Conservation (phyloP, 1,140 invertebrate species). For the Semibalanus balanoides region DNA sequence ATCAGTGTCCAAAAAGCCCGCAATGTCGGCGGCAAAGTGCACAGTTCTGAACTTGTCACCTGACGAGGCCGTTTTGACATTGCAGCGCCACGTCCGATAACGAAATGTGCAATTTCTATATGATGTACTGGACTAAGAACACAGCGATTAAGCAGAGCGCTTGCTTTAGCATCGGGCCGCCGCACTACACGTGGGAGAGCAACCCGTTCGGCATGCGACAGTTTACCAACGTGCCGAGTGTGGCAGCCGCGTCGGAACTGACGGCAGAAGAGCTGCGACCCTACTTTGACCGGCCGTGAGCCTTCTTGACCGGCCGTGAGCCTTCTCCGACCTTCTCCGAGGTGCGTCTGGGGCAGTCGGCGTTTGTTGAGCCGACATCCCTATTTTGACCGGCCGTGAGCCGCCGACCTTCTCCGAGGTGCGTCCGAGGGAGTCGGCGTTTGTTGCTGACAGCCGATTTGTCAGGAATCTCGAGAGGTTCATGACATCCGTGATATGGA, state of each 20-base stretch:
- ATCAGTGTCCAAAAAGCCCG: too few relatives aligned
- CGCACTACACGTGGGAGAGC: conserved; percentile 57
- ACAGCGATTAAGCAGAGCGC: conserved; percentile 27
- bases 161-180: conserved; percentile 42
- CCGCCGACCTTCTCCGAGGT: background rate
- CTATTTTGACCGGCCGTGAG: background rate
- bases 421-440: background rate
- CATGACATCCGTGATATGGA: too few relatives aligned
- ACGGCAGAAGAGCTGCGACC: background rate
- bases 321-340: background rate
- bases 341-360: background rate
- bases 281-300: background rate
- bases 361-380: too few relatives aligned
- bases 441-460: too few relatives aligned
- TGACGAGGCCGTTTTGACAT: background rate
- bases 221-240: conserved; percentile 3
- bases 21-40: too few relatives aligned
- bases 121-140: conserved; percentile 91
- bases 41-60: background rate
- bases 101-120: conserved; percentile 99
- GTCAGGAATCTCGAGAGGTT: too few relatives aligned
- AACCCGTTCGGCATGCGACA: conserved; percentile 13
- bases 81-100: conserved; percentile 36
- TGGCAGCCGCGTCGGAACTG: background rate
- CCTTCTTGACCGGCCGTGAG: too few relatives aligned